phyloP scores from a whole-genome alignment of 2,888 invertebrate genomes.

The Cheilosia vulpina region DNA sequence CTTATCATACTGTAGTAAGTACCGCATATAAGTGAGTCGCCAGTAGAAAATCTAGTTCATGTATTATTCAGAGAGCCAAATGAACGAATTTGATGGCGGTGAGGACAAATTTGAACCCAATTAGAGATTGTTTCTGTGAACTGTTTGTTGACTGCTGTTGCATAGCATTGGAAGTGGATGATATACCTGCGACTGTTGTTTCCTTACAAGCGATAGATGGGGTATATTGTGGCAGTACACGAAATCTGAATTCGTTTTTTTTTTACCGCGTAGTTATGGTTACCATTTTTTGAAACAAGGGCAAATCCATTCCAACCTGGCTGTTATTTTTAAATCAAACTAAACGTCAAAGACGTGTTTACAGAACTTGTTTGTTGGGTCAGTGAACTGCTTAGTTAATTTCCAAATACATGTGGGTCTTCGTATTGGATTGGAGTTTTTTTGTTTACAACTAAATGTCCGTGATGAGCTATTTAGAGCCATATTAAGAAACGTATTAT shows the following conservation, averaged over 20 bases:
- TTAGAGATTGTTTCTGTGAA: conserved; percentile 31
- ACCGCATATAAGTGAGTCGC: conserved; percentile 31
- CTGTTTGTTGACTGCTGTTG: conserved; percentile 1
- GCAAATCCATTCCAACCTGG: not conserved
- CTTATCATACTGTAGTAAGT: conserved; percentile 30
- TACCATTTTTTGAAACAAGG: not conserved
- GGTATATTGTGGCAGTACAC: not conserved
- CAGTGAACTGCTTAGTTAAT: conserved; percentile 4
- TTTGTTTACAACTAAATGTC: not conserved
- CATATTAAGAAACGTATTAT: not conserved
- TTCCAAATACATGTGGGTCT: too few relatives aligned
- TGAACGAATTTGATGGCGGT: conserved; percentile 41
- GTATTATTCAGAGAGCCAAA: conserved; percentile 42
- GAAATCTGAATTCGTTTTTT: conserved; percentile 2
- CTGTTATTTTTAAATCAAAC: not conserved
- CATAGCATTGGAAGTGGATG: conserved; percentile 1
- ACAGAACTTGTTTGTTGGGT: not conserved
- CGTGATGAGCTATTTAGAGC: too few relatives aligned
- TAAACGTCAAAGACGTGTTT: conserved; percentile 1
- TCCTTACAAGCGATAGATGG: not conserved
- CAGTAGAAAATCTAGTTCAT: conserved; percentile 48
- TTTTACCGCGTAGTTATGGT: conserved; percentile 12
- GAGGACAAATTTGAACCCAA: conserved; percentile 52
- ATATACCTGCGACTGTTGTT: not conserved
- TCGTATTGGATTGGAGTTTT: not conserved